These are phyloP conservation scores for Sminthopsis crassicaudata DNA, from an alignment of 2,113 vertebrate genomes.

Conservation along the genomic window DNA sequence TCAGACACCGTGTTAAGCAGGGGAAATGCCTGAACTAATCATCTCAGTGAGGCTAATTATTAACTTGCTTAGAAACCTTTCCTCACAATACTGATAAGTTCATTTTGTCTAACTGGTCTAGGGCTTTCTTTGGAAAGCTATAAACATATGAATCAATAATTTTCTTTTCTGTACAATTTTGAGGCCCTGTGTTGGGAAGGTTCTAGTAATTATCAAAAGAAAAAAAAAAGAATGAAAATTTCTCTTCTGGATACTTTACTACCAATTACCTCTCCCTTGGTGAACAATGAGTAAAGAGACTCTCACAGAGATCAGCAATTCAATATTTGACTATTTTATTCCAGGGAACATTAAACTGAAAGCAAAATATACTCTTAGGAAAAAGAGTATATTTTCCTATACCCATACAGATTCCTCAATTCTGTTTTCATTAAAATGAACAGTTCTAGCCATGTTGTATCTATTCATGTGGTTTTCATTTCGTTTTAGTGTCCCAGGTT, in stretches of 20 bases:
- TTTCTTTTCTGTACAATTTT: background rate
- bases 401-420: background rate
- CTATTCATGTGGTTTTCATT: background rate
- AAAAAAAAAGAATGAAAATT: background rate
- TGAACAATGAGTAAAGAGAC: background rate
- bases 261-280: background rate
- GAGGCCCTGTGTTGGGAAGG: background rate
- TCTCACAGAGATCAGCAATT: background rate
- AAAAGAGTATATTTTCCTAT: background rate
- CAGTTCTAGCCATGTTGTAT: background rate
- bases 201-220: background rate
- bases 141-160: background rate
- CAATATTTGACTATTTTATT: background rate
- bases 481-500: background rate
- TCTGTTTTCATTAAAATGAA: background rate
- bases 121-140: background rate
- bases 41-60: background rate
- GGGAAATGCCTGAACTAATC: background rate
- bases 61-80: background rate
- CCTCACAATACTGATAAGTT: background rate
- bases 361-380: background rate
- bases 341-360: background rate
- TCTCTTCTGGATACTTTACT: background rate
- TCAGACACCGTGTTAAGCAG: background rate
- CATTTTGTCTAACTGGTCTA: background rate